phyloP scores from a whole-genome alignment of 2,888 invertebrate species.

The Eubasilissa splendida region DNA sequence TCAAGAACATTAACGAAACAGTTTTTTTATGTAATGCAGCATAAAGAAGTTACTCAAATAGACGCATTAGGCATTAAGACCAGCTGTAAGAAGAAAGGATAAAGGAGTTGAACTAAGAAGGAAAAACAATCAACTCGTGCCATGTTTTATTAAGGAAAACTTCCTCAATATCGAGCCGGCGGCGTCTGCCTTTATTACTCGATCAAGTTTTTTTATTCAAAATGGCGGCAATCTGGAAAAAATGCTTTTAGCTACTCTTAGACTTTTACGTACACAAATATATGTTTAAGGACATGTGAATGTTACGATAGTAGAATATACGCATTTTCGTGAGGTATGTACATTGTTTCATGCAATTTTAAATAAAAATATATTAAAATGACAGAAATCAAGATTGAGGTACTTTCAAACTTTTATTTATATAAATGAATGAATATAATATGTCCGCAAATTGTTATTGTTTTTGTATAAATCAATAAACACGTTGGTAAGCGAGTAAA shows the following conservation, averaged over 20 bases:
- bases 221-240: slow-evolving; percentile 15
- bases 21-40: slow-evolving; percentile 46
- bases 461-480: too few species aligned
- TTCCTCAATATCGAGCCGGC: slow-evolving; percentile 50
- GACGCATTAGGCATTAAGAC: slow-evolving; percentile 55
- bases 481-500: too few species aligned
- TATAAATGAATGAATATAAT: too few species aligned
- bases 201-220: slow-evolving; percentile 41
- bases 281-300: neutral
- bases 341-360: too few species aligned
- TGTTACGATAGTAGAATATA: neutral
- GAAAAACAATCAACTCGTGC: slow-evolving; percentile 54
- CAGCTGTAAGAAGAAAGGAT: slow-evolving; percentile 32
- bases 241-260: neutral
- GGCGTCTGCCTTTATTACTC: slow-evolving; percentile 46
- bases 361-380: too few species aligned
- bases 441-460: too few species aligned
- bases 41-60: slow-evolving; percentile 40
- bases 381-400: too few species aligned
- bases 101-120: slow-evolving; percentile 32
- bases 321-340: too few species aligned
- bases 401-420: too few species aligned
- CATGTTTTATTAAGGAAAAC: slow-evolving; percentile 55
- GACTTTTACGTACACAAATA: neutral
- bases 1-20: slow-evolving; percentile 21